Evolutionary conservation across 2,113 vertebrate species (phyloP), one percentile per base, ranked within the genome.

Genomic region (Archilochus colubris): DNA sequence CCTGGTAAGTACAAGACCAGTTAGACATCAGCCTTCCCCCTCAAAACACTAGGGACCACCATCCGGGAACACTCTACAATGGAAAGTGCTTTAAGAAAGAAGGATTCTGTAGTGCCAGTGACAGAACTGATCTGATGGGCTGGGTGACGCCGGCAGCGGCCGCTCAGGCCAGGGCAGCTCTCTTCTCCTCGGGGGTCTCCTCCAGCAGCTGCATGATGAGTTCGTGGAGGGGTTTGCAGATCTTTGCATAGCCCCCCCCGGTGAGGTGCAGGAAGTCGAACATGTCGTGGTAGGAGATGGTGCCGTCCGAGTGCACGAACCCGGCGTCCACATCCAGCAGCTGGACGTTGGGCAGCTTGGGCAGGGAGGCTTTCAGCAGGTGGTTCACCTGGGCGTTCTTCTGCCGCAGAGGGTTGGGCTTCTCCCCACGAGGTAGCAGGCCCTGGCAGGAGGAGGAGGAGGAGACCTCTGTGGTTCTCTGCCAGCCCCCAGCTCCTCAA

Each of bases 241-340:
- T 90, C 87, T 97, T 97, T 53, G 98, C 97, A 73, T 99, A 99
- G 62, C 98, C 99, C 21, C 98, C 92, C 30, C 98, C 97, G 2
- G 99, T 99, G 96, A 99, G 98, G 98, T 99, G 99, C 95, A 99
- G 99, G 98, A 99, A 99, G 97, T 99, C 99, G 59, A 99, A 99
- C 99, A 99, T 99, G 97, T 99, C 99, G 89, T 98, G 98, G 90
- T 97, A 98, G 62, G 98, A 98, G 97, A 99, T 98, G 97, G 98
- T 98, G 95, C 99, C 99, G 6, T 99, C 99, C 0, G 99, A 99
- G 97, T 99, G 99, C 97, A 99, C 98, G 11, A 99, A 99, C 91
- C 98, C 98, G 10, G 76, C 97, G 20, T 99, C 98, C 75, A 98
- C 98, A 9, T 99, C 99, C 97, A 99, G 97, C 51, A 99, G 98